Evolutionary conservation across 2,888 invertebrate genomes (phyloP).

Genomic region (Lepidochitona cinerea): DNA sequence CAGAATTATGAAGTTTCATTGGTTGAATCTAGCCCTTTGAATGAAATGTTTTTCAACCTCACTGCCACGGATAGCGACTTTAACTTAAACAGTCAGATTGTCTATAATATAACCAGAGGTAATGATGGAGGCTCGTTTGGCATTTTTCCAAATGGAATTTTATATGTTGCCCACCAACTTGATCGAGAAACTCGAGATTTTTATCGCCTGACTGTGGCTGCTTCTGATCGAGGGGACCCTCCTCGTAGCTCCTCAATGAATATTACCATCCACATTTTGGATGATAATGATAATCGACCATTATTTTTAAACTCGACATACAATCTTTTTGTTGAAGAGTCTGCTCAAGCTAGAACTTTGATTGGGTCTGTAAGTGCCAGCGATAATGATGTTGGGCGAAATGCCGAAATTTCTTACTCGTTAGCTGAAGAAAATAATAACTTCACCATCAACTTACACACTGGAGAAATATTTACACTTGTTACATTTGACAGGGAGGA

Average conservation of each 20-base stretch:
- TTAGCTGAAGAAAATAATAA: conserved; percentile 76
- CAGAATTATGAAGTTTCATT: conserved; percentile 94
- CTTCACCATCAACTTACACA: conserved; percentile 92
- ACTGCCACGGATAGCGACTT: conserved; percentile 59
- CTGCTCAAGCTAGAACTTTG: conserved; percentile 42
- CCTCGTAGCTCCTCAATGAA: conserved; percentile 81
- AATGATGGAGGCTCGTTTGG: conserved; percentile 90
- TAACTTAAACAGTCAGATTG: conserved; percentile 57
- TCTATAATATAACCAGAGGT: conserved; percentile 83
- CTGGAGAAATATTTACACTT: conserved; percentile 93
- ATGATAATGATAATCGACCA: conserved; percentile 70
- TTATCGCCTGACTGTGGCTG: conserved; percentile 89
- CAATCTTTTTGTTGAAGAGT: conserved; percentile 56
- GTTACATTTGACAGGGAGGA: conserved; percentile 74
- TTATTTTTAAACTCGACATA: conserved; percentile 77
- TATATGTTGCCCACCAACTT: conserved; percentile 88
- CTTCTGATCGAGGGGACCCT: conserved; percentile 78
- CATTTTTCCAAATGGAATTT: conserved; percentile 93
- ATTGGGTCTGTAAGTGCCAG: conserved; percentile 73
- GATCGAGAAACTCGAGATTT: conserved; percentile 94
- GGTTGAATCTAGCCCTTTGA: conserved; percentile 90
- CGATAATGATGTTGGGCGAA: conserved; percentile 89
- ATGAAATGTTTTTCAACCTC: conserved; percentile 76
- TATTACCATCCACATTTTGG: conserved; percentile 86
- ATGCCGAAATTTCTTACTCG: conserved; percentile 92